These are phyloP conservation scores for Trachops cirrhosus DNA, from an alignment of 2,797 vertebrate species.

Conservation along the genomic window DNA sequence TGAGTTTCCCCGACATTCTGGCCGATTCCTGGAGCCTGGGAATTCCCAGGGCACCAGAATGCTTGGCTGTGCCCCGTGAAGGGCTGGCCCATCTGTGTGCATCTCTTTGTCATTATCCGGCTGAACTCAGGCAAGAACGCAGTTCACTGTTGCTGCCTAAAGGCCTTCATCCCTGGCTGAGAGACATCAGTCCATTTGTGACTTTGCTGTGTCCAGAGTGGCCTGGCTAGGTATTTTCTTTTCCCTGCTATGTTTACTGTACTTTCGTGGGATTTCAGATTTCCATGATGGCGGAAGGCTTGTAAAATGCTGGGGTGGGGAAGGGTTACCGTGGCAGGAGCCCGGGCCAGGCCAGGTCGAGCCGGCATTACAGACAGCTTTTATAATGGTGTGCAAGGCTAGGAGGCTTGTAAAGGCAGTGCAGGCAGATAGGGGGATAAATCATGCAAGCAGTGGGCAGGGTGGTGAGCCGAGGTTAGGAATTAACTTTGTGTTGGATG, in stretches of 20 bases:
- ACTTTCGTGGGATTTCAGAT: slow-evolving; percentile 87
- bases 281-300: slow-evolving; percentile 81
- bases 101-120: slow-evolving; percentile 17
- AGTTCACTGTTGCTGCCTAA: slow-evolving; percentile 53
- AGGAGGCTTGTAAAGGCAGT: slow-evolving; percentile 82
- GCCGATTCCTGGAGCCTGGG: slow-evolving; percentile 44
- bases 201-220: slow-evolving; percentile 69
- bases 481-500: slow-evolving; percentile 87
- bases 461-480: slow-evolving; percentile 87
- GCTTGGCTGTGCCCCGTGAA: slow-evolving; percentile 24
- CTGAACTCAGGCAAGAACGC: slow-evolving; percentile 33
- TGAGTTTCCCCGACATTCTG: slow-evolving; percentile 37
- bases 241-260: slow-evolving; percentile 86
- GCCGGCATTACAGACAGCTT: slow-evolving; percentile 82
- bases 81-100: background rate
- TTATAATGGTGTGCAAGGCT: slow-evolving; percentile 81
- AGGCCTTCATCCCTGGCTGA: slow-evolving; percentile 28
- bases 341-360: slow-evolving; percentile 66
- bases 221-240: slow-evolving; percentile 77
- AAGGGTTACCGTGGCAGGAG: slow-evolving; percentile 70
- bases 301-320: slow-evolving; percentile 71
- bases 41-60: slow-evolving; percentile 40
- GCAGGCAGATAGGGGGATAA: slow-evolving; percentile 85
- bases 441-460: slow-evolving; percentile 84
- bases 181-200: slow-evolving; percentile 76